These are phyloP conservation scores for Agrochola macilenta DNA, from an alignment of 2,888 invertebrate species.

Conservation along the genomic window DNA sequence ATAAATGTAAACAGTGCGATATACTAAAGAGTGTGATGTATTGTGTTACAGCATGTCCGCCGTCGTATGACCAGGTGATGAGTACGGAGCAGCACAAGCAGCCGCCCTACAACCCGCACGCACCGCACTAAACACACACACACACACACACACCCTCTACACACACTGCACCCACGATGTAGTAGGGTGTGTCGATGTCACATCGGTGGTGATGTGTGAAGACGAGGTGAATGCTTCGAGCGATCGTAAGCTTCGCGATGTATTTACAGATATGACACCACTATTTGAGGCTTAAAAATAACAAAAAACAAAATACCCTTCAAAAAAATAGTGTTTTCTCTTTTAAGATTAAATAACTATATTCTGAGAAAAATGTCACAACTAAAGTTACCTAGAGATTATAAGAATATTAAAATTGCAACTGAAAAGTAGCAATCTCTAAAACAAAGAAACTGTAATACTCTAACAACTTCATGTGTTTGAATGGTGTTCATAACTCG, in stretches of 20 bases:
- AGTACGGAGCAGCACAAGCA: constrained; percentile 71
- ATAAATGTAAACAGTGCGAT: background rate
- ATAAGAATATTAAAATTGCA: background rate
- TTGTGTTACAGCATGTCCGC: constrained; percentile 78
- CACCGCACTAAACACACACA: constrained; percentile 59
- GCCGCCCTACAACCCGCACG: constrained; percentile 75
- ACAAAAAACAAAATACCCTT: no score
- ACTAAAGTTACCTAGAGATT: constrained; percentile 19
- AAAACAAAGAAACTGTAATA: constrained; percentile 4
- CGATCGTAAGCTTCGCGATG: background rate
- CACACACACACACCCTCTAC: background rate
- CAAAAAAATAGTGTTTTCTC: constrained; percentile 4
- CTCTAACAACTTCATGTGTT: background rate
- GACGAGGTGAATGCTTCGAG: background rate
- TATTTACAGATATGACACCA: background rate
- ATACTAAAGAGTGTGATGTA: background rate
- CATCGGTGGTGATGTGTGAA: background rate
- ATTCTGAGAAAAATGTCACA: background rate
- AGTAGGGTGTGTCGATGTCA: background rate
- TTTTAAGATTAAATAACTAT: background rate
- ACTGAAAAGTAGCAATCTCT: background rate
- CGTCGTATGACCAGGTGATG: constrained; percentile 82
- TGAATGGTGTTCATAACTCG: background rate
- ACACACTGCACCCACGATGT: background rate
- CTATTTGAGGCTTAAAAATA: background rate